phyloP scores from a whole-genome alignment of 2,113 vertebrate species.

The Silurus asotus region DNA sequence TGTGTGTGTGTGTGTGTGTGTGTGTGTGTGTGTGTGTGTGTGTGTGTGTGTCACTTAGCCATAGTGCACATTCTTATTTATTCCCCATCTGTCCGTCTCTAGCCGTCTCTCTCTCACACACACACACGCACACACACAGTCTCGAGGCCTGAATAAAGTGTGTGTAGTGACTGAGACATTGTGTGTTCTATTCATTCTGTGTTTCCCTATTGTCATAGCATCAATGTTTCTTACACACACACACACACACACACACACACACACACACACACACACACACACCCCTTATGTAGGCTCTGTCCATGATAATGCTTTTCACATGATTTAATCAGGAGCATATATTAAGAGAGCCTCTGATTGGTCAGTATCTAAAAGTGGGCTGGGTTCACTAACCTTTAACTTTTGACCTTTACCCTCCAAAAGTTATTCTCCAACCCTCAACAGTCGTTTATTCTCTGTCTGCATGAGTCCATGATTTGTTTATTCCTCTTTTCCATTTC shows the following conservation, averaged over 20 bases:
- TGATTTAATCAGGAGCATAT: background rate
- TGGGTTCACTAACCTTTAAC: background rate
- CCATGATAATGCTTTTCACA: background rate
- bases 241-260: background rate
- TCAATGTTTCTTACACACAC: background rate
- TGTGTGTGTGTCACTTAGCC: too few species aligned
- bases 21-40: too few species aligned
- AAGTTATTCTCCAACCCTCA: background rate
- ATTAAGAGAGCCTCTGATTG: background rate
- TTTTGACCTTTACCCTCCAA: background rate
- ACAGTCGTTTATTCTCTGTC: too few species aligned
- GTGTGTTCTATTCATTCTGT: background rate
- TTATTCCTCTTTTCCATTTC: background rate
- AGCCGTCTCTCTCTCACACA: too few species aligned
- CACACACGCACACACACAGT: background rate
- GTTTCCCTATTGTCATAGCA: background rate
- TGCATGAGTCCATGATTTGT: too few species aligned
- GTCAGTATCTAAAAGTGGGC: background rate
- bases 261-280: background rate
- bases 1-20: too few species aligned
- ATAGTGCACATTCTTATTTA: too few species aligned
- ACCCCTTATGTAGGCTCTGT: background rate
- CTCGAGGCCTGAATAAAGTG: conserved; percentile 4
- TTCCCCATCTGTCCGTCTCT: too few species aligned
- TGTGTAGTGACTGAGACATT: conserved; percentile 1